phyloP scores from a whole-genome alignment of 2,888 invertebrate species.

The Lamellibrachia columna region DNA sequence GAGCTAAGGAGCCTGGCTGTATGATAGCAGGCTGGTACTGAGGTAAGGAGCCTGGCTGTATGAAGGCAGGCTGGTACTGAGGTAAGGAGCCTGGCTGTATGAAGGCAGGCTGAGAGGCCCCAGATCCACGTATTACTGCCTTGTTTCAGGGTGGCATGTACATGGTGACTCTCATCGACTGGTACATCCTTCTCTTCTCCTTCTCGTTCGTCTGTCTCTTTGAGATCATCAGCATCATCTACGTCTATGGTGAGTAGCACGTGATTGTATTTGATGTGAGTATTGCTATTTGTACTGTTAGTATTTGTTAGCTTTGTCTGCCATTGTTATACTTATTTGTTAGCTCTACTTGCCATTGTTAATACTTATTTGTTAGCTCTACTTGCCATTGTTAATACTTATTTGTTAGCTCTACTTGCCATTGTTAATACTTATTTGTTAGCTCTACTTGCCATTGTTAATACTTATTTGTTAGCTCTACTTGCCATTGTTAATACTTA shows the following conservation, averaged over 20 bases:
- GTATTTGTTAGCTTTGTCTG: neutral
- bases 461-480: neutral
- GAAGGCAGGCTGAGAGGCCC: too few species aligned
- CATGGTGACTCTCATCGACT: conserved; percentile 47
- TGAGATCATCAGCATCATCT: conserved; percentile 46
- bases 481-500: too few species aligned
- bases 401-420: too few species aligned
- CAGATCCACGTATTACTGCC: neutral
- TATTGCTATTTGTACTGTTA: neutral
- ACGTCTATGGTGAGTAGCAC: conserved; percentile 47
- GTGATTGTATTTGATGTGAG: neutral
- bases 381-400: too few species aligned
- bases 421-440: neutral
- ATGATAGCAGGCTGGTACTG: too few species aligned
- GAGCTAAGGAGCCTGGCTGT: too few species aligned
- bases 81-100: too few species aligned
- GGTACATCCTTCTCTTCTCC: conserved; percentile 48
- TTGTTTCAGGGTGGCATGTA: conserved; percentile 47
- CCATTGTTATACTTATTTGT: neutral
- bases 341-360: too few species aligned
- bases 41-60: too few species aligned
- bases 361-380: too few species aligned
- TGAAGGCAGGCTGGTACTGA: too few species aligned
- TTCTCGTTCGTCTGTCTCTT: conserved; percentile 46
- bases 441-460: neutral